Conservation (phyloP, 1,140 invertebrate genomes). For the Pseudomyrmex flavicornis region DNA sequence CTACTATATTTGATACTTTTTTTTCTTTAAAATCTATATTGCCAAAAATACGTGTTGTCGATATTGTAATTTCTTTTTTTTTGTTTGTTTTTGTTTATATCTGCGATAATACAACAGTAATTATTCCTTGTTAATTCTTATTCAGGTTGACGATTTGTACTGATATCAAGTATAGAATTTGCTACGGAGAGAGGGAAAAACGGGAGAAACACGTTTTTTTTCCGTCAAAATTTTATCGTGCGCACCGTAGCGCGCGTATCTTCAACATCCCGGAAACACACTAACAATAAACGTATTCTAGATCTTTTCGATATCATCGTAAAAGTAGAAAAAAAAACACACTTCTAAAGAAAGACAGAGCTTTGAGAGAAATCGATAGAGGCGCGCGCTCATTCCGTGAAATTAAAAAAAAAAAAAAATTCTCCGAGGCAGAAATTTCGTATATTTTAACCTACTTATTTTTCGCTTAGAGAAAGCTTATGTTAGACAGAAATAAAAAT, state of each 20-base stretch:
- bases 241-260: conserved; percentile 48
- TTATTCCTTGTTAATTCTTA: conserved; percentile 68
- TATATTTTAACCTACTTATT: too few relatives aligned
- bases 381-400: neutral
- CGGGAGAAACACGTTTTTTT: conserved; percentile 40
- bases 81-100: conserved; percentile 18
- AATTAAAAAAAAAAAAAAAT: neutral
- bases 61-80: conserved; percentile 73
- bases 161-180: conserved; percentile 82
- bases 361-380: neutral
- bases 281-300: conserved; percentile 27
- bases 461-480: too few relatives aligned
- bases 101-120: conserved; percentile 56
- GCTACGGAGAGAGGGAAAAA: conserved; percentile 61
- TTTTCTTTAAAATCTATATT: conserved; percentile 76
- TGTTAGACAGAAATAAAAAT: too few relatives aligned
- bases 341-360: neutral
- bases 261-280: conserved; percentile 51
- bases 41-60: conserved; percentile 82
- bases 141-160: conserved; percentile 84
- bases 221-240: conserved; percentile 64
- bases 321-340: neutral
- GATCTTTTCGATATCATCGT: neutral
- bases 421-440: too few relatives aligned
- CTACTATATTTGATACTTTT: conserved; percentile 67